Evolutionary conservation across 2,113 vertebrate genomes (phyloP).

Genomic region (Misgurnus mizolepis): DNA sequence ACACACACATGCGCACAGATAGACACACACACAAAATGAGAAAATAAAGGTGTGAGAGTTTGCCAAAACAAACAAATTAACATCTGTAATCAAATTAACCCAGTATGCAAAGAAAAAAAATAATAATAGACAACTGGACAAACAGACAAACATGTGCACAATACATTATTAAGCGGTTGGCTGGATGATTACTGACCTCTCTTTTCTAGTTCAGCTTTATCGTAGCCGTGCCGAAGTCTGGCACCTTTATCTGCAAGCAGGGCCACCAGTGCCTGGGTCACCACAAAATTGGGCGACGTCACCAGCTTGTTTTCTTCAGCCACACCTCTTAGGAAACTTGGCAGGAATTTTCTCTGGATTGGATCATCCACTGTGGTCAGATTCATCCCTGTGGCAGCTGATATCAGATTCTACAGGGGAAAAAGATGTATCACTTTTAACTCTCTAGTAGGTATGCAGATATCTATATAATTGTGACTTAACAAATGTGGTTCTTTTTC

Average conservation of each 20-base stretch:
- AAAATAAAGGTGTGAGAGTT: slow-evolving; percentile 24
- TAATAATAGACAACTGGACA: not conserved
- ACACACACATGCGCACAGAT: slow-evolving; percentile 40
- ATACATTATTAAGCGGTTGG: not conserved
- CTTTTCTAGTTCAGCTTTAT: slow-evolving; percentile 93
- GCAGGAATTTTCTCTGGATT: slow-evolving; percentile 94
- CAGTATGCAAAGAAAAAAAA: not conserved
- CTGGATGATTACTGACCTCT: slow-evolving; percentile 77
- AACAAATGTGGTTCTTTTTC: too few species aligned
- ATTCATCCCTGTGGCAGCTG: slow-evolving; percentile 96
- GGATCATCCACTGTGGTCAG: slow-evolving; percentile 95
- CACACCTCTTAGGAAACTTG: slow-evolving; percentile 91
- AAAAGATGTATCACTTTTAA: too few species aligned
- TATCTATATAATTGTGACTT: not conserved
- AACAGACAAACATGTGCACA: not conserved
- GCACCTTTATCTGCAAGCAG: slow-evolving; percentile 95
- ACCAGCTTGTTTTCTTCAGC: slow-evolving; percentile 97
- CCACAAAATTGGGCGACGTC: slow-evolving; percentile 96
- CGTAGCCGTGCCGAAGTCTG: slow-evolving; percentile 86
- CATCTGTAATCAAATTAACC: not conserved
- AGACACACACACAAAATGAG: slow-evolving; percentile 43
- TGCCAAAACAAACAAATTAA: not conserved
- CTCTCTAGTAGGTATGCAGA: too few species aligned
- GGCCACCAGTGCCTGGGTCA: slow-evolving; percentile 95
- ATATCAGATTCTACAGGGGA: slow-evolving; percentile 89